A percentile compares a stretch with the other conserved stretches of the same genome.
Evolutionary conservation across 2,113 vertebrate species (phyloP).

Genomic region (Ophiodon elongatus): DNA sequence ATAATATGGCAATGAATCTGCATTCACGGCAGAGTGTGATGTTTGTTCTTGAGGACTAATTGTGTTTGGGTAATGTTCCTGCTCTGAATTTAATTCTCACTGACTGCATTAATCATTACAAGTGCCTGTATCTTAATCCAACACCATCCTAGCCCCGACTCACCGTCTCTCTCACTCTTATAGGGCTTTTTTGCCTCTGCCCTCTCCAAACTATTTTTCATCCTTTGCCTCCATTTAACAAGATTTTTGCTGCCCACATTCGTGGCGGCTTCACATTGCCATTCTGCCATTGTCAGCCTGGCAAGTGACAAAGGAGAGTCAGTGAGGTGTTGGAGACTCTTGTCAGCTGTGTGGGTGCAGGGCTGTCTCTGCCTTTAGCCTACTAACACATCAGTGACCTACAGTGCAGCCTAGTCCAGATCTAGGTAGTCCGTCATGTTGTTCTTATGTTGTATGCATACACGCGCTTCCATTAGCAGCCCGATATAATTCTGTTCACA

Average conservation of each 20-base stretch:
- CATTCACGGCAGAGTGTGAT: conserved; percentile 68
- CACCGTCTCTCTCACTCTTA: conserved; percentile 17
- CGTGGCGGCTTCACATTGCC: conserved; percentile 54
- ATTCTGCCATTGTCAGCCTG: conserved; percentile 62
- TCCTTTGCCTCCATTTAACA: conserved; percentile 36
- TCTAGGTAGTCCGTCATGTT: conserved; percentile 29
- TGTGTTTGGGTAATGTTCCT: conserved; percentile 83
- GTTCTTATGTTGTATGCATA: conserved; percentile 33
- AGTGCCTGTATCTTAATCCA: conserved; percentile 78
- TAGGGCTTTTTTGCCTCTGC: conserved; percentile 29
- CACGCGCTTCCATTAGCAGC: conserved; percentile 1
- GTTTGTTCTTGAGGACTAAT: conserved; percentile 85
- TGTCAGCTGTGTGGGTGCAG: conserved; percentile 49
- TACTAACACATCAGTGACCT: conserved; percentile 47
- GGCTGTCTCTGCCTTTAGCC: conserved; percentile 38
- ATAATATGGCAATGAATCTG: conserved; percentile 60
- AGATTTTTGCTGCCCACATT: conserved; percentile 49
- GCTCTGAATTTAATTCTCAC: conserved; percentile 83
- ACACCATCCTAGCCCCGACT: conserved; percentile 29
- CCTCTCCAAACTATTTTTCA: conserved; percentile 40
- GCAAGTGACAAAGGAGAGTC: conserved; percentile 74
- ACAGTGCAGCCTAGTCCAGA: conserved; percentile 7
- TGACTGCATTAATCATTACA: conserved; percentile 83
- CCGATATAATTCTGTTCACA: conserved; percentile 16
- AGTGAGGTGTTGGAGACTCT: conserved; percentile 61